Percentiles rank a stretch among this genome's conserved stretches.
Conservation (phyloP, 1,140 invertebrate genomes). For the Thalassaphorura encarpata region DNA sequence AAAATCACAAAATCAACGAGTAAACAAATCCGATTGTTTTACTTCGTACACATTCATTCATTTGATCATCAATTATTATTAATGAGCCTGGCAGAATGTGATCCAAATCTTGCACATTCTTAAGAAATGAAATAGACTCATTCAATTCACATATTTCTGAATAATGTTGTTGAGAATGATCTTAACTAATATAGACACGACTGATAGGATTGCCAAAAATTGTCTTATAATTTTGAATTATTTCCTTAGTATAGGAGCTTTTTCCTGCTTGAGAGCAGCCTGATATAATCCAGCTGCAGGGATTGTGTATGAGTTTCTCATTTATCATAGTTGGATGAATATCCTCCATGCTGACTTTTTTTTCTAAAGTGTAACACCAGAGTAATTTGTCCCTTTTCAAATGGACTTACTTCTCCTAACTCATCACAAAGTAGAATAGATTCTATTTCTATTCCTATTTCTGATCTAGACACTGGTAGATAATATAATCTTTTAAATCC, state of each 20-base stretch:
- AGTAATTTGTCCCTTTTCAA: conserved; percentile 8
- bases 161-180: background rate
- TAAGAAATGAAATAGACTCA: background rate
- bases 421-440: conserved; percentile 11
- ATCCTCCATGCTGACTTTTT: background rate
- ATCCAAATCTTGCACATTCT: background rate
- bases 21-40: conserved; percentile 11
- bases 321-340: background rate
- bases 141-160: background rate
- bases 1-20: too few species aligned
- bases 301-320: background rate
- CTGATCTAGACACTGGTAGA: background rate
- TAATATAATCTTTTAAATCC: background rate
- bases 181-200: background rate
- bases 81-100: background rate
- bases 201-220: background rate
- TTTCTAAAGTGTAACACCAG: conserved; percentile 5
- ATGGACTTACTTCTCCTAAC: conserved; percentile 4
- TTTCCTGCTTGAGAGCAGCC: background rate
- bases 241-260: background rate
- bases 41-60: background rate
- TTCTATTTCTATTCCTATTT: background rate
- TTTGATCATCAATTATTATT: background rate
- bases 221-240: background rate
- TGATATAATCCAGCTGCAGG: background rate